A percentile compares a stretch with the other conserved stretches of the same genome.
Conservation (phyloP, 1,140 invertebrate genomes). For the Procambarus virginalis region DNA sequence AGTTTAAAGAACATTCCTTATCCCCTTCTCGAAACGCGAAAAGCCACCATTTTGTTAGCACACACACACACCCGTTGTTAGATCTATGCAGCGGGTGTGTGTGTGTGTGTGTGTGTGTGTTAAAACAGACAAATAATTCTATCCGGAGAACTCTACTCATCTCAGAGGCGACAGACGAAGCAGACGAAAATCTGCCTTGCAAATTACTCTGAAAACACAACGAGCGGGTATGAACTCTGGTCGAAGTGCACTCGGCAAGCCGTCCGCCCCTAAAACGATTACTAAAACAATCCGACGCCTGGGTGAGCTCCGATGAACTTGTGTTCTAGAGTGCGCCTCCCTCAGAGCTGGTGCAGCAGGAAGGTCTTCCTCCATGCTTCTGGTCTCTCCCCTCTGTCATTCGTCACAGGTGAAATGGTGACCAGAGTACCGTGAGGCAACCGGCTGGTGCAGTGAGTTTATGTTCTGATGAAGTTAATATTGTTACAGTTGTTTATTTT, state of each 20-base stretch:
- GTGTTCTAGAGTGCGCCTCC: not conserved
- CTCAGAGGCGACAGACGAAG: no score
- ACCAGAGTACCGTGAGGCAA: not conserved
- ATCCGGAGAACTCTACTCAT: no score
- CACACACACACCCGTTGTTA: no score
- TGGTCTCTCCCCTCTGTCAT: not conserved
- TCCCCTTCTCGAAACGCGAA: no score
- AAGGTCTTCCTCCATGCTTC: not conserved
- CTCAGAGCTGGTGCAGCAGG: not conserved
- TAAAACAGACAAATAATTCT: no score
- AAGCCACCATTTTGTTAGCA: no score
- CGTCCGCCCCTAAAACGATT: not conserved
- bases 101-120: no score
- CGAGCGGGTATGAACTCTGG: not conserved
- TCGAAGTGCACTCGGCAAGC: not conserved
- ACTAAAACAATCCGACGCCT: slow-evolving; percentile 7
- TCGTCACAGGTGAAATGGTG: slow-evolving; percentile 12
- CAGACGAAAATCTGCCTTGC: not conserved
- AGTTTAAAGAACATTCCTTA: no score
- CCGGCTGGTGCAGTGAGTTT: not conserved
- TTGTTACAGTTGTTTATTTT: no score
- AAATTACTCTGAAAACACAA: not conserved
- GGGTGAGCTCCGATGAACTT: not conserved
- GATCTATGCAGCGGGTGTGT: no score
- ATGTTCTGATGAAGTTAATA: no score